Evolutionary conservation across 2,888 invertebrate genomes (phyloP).

Genomic region (Amphipoea oculea): DNA sequence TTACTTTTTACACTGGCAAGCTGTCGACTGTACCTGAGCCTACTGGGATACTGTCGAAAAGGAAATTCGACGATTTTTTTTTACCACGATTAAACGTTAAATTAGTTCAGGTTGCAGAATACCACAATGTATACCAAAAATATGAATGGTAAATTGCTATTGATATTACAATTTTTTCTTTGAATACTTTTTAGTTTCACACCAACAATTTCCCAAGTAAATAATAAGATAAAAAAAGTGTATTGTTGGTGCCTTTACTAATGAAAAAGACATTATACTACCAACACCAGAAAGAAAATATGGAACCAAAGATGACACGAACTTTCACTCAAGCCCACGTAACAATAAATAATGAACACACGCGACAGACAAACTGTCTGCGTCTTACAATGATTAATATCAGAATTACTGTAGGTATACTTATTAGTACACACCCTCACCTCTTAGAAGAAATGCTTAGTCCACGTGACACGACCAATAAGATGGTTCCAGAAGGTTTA

Average conservation of each 20-base stretch:
- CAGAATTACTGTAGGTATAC: background rate
- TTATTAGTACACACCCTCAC: conserved; percentile 25
- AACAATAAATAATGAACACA: conserved; percentile 20
- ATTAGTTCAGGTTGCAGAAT: background rate
- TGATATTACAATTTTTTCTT: too few species aligned
- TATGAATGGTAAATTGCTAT: background rate
- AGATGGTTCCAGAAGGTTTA: conserved; percentile 2
- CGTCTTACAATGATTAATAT: conserved; percentile 43
- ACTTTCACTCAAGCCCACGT: background rate
- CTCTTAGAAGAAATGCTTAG: conserved; percentile 2
- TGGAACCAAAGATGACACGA: background rate
- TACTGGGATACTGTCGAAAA: background rate
- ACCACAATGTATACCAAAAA: background rate
- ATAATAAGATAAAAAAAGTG: too few species aligned
- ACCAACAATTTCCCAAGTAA: too few species aligned
- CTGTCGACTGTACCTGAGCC: background rate
- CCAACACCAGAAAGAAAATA: too few species aligned
- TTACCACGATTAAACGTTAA: background rate
- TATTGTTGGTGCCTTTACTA: too few species aligned
- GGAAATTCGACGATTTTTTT: background rate
- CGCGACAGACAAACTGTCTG: conserved; percentile 1
- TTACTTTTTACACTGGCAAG: background rate
- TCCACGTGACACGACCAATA: background rate
- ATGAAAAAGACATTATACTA: too few species aligned
- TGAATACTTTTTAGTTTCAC: too few species aligned